phyloP scores from a whole-genome alignment of 1,140 invertebrate genomes.

The Neotoxoptera formosana region DNA sequence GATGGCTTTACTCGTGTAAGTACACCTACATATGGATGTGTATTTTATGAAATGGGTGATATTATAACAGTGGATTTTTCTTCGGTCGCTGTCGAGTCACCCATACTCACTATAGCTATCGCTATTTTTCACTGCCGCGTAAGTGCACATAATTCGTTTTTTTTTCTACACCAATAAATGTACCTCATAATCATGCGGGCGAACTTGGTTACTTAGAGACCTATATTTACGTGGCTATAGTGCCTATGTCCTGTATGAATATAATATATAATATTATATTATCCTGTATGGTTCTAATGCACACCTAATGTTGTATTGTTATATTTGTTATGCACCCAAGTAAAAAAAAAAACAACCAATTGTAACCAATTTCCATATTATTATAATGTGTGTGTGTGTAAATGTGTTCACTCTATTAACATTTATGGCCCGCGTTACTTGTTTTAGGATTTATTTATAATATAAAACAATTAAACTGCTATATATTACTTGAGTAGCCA shows the following conservation, averaged over 20 bases:
- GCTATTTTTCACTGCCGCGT: background rate
- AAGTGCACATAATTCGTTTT: background rate
- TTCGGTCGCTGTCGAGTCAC: background rate
- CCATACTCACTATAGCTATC: background rate
- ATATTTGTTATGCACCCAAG: background rate
- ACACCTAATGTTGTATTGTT: background rate
- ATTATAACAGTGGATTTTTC: background rate
- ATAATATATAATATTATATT: background rate
- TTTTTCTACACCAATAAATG: background rate
- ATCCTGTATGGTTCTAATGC: background rate
- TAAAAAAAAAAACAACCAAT: background rate
- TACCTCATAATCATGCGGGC: background rate
- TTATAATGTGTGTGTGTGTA: too few species aligned
- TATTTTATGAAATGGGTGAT: background rate
- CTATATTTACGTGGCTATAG: background rate
- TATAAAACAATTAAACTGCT: slow-evolving; percentile 1
- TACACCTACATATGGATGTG: background rate
- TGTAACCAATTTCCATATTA: background rate
- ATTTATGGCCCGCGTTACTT: background rate
- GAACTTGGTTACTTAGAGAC: background rate
- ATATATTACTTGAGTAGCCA: background rate
- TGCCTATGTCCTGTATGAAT: background rate
- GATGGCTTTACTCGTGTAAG: background rate
- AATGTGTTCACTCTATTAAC: slow-evolving; percentile 6
- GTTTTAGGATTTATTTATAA: background rate